phyloP scores from a whole-genome alignment of 2,113 vertebrate genomes.

The Microtus oregoni region DNA sequence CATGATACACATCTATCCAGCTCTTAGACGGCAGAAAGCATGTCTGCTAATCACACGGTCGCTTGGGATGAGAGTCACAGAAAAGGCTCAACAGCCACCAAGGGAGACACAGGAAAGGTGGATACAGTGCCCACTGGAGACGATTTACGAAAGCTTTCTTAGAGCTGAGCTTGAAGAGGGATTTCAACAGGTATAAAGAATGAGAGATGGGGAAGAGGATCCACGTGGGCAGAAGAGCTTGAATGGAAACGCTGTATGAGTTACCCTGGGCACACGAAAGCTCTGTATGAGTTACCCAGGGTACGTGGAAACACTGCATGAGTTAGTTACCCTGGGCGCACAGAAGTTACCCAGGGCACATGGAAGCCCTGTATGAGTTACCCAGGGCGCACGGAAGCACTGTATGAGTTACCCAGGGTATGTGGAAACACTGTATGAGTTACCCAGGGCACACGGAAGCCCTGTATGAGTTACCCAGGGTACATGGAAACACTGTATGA shows the following conservation, averaged over 20 bases:
- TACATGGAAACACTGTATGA: background rate
- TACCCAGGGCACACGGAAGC: background rate
- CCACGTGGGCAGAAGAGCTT: background rate
- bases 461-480: background rate
- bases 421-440: no score
- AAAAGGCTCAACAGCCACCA: background rate
- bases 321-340: no score
- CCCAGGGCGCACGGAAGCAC: background rate
- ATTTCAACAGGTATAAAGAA: conserved; percentile 23
- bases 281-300: no score
- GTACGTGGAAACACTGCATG: no score
- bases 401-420: background rate
- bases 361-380: no score
- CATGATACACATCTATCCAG: fast-evolving
- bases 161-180: background rate
- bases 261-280: background rate
- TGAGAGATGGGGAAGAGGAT: background rate
- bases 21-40: background rate
- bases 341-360: background rate
- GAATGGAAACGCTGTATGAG: background rate
- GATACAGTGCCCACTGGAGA: no score
- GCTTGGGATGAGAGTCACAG: background rate
- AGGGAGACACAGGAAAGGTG: background rate
- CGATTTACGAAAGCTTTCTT: background rate
- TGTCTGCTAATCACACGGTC: fast-evolving